Conservation (phyloP, 2,113 vertebrate genomes). For the Clarias batrachus region DNA sequence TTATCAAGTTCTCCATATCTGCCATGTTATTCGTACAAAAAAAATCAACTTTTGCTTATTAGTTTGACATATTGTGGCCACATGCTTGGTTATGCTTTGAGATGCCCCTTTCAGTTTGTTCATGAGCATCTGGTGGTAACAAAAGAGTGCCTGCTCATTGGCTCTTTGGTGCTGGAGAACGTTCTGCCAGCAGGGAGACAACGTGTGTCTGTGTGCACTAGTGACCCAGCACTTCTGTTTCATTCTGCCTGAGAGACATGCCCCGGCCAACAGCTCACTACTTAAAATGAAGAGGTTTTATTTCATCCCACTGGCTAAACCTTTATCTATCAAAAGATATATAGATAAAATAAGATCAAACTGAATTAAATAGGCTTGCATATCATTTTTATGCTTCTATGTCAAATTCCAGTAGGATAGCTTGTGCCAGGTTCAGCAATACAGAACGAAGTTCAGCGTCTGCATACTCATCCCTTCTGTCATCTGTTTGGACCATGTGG, state of each 20-base stretch:
- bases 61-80: slow-evolving; percentile 25
- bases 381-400: background rate
- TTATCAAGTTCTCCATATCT: background rate
- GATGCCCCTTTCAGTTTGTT: slow-evolving; percentile 51
- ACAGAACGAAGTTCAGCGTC: background rate
- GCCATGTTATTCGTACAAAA: background rate
- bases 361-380: background rate
- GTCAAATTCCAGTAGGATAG: background rate
- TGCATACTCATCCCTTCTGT: background rate
- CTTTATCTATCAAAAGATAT: background rate
- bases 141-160: slow-evolving; percentile 62
- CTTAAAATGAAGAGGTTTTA: slow-evolving; percentile 8
- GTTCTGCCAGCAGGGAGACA: slow-evolving; percentile 67
- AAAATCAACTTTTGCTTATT: background rate
- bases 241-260: slow-evolving; percentile 15
- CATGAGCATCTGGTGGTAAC: slow-evolving; percentile 69
- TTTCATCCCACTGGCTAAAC: slow-evolving; percentile 35
- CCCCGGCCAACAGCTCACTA: slow-evolving; percentile 13
- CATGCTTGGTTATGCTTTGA: slow-evolving; percentile 52
- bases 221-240: slow-evolving; percentile 38
- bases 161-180: slow-evolving; percentile 57
- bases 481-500: slow-evolving; percentile 1
- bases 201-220: slow-evolving; percentile 49
- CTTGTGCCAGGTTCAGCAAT: background rate
- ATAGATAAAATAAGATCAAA: background rate